A percentile compares a stretch with the other conserved stretches of the same genome.
phyloP scores from a whole-genome alignment of 2,888 invertebrate species.

The Napeogenes inachia region DNA sequence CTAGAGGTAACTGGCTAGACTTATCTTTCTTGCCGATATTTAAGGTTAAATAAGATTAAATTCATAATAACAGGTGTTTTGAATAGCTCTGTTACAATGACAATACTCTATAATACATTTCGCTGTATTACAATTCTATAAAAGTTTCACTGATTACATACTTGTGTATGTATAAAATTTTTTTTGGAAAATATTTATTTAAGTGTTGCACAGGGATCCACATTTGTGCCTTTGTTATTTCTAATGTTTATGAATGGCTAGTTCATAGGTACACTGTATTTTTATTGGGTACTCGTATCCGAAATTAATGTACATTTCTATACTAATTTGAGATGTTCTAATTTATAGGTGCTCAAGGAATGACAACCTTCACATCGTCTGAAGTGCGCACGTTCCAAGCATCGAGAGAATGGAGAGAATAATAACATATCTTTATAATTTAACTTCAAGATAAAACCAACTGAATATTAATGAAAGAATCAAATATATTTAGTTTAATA shows the following conservation, averaged over 20 bases:
- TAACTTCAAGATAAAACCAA: neutral
- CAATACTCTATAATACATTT: neutral
- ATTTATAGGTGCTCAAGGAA: constrained; percentile 63
- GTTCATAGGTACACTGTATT: neutral
- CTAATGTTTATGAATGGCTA: neutral
- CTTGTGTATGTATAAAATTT: neutral
- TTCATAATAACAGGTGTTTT: too few species aligned
- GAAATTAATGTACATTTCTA: neutral
- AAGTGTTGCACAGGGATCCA: neutral
- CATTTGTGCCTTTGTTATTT: neutral
- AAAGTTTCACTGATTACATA: neutral
- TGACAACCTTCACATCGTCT: constrained; percentile 70
- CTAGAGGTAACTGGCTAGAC: constrained; percentile 47
- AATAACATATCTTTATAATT: constrained; percentile 22
- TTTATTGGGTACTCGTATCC: neutral
- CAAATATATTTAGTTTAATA: neutral
- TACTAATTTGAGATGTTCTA: neutral
- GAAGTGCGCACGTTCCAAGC: constrained; percentile 75
- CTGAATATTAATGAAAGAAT: neutral
- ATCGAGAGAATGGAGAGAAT: constrained; percentile 67
- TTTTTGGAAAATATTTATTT: neutral
- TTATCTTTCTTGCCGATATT: too few species aligned
- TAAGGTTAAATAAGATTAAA: too few species aligned
- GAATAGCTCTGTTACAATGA: too few species aligned
- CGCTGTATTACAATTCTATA: neutral